Evolutionary conservation across 2,888 invertebrate species (phyloP), one percentile per base, ranked within the genome.

Genomic region (Dynastes hyllus): DNA sequence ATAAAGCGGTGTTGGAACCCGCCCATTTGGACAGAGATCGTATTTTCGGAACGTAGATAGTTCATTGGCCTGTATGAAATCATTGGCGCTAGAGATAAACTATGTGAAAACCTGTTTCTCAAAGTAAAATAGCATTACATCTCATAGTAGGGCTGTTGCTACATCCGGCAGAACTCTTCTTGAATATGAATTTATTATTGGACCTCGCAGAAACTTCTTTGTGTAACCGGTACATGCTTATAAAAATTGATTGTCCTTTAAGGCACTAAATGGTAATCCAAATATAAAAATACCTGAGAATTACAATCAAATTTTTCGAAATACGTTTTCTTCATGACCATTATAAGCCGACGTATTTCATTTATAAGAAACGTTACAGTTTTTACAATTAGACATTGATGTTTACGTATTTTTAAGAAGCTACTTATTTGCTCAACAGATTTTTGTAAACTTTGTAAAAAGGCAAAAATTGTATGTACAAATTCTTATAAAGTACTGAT

Each of bases 61-160:
- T 85, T 85, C 85, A 85, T 83, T 83, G 84, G 81, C 85, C 85
- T 82, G 81, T 81, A 81, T 80, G 84, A 84, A 84, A 85, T 85
- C 83, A 81, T 83, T 81, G 78, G 81, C 79, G 84, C 85, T 85
- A 81, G 84, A 84, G 85, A 86, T 86, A 80, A 85, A 77, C 83
- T 83, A 85, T 83, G 83, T 83, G 83, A 85, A 85, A 87, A 87
- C 86, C 87, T 83, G 87, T 86, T 86, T 84, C 84, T 84, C 82
- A 84, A 85, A 85, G 84, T 84, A 84, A 86, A 22, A 86, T 85
- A 85, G 83, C 85, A 84, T 84, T 85, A 83, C 83, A 83, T 37
- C 70, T 27, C 32, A 53, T 16, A 53, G 53, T 65, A 50, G 22
- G 50, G 6, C 13, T 5, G 37, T 22, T 22, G 22, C 67, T 45